Base-by-base conservation (phyloP, 2,888 invertebrate genomes). In the Drosophila siamana region DNA sequence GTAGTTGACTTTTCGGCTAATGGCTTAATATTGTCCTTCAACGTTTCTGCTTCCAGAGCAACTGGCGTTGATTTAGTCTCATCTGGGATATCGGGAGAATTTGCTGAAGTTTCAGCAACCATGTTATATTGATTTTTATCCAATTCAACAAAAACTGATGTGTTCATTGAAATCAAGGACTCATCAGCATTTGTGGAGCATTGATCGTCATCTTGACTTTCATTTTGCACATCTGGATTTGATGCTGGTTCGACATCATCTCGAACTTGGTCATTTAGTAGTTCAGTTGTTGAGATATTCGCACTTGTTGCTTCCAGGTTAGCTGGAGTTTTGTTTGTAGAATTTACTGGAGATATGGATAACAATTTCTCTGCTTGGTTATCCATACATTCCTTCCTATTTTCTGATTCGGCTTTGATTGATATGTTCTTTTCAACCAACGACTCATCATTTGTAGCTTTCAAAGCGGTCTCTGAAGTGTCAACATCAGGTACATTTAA, bases 71-170 rank as follows among this genome's bases (percentile, higher is more conserved):
- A 3, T 30, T 30, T 30, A 30, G 11, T 9, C 30, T 9, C 9
- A 26, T 44, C 15, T 5, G n/a, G 5, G 22, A n/a, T n/a, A 43
- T 8, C 22, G 7, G 24, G 7, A 11, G 57, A 19, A 11, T 13
- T 41, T 28, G 13, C n/a, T 36, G 11, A n/a, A 19, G 22, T 30
- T 4, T 60, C 24, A 11, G 8, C 3, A n/a, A n/a, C n/a, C n/a
- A n/a, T n/a, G n/a, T n/a, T n/a, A n/a, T n/a, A n/a, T n/a, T n/a
- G n/a, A n/a, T 24, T 24, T 0, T 28, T 46, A 8, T 50, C n/a
- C 11, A 28, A 13, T 26, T 47, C 48, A 36, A 7, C 5, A 19
- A 6, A 30, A 33, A n/a, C 1, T 28, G 67, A 57, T 2, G 38
- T 1, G 36, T 67, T 16, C 11, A 43, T 2, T 28, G 47, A 15